A percentile compares a stretch with the other conserved stretches of the same genome.
These are phyloP conservation scores for Ennomos erosarius DNA, from an alignment of 2,888 invertebrate species.

Conservation along the genomic window DNA sequence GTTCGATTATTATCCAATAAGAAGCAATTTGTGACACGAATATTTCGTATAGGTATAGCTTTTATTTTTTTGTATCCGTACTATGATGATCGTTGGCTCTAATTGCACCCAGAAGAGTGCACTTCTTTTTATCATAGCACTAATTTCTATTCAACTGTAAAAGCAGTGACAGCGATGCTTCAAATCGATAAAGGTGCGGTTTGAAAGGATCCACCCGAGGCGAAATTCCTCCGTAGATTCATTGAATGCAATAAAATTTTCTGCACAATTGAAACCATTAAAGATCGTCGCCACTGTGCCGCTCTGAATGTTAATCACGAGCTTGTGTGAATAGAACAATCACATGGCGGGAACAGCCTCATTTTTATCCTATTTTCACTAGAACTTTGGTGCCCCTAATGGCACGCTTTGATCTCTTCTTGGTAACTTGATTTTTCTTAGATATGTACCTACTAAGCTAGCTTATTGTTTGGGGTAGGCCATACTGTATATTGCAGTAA, in stretches of 20 bases:
- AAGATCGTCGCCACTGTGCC: conserved; percentile 69
- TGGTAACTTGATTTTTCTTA: neutral
- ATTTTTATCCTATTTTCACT: conserved; percentile 63
- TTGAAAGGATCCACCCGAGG: conserved; percentile 60
- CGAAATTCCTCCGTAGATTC: conserved; percentile 66
- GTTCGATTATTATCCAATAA: too few relatives aligned
- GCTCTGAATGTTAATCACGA: conserved; percentile 77
- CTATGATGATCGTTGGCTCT: too few relatives aligned
- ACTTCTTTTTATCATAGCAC: conserved; percentile 3
- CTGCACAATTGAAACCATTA: conserved; percentile 83
- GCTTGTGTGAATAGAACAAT: conserved; percentile 80
- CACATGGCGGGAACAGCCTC: conserved; percentile 67
- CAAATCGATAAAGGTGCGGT: conserved; percentile 65
- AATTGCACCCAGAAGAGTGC: conserved; percentile 5
- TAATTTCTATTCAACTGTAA: conserved; percentile 16
- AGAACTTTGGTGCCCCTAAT: conserved; percentile 43
- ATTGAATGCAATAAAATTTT: conserved; percentile 83
- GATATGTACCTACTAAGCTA: too few relatives aligned
- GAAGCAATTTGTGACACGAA: too few relatives aligned
- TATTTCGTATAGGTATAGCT: too few relatives aligned
- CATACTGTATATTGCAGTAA: too few relatives aligned
- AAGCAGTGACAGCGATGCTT: conserved; percentile 28
- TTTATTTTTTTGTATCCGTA: too few relatives aligned
- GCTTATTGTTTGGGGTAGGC: too few relatives aligned
- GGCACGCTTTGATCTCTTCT: conserved; percentile 5